Evolutionary conservation across 2,888 invertebrate genomes (phyloP).

Genomic region (Melinaea menophilus): DNA sequence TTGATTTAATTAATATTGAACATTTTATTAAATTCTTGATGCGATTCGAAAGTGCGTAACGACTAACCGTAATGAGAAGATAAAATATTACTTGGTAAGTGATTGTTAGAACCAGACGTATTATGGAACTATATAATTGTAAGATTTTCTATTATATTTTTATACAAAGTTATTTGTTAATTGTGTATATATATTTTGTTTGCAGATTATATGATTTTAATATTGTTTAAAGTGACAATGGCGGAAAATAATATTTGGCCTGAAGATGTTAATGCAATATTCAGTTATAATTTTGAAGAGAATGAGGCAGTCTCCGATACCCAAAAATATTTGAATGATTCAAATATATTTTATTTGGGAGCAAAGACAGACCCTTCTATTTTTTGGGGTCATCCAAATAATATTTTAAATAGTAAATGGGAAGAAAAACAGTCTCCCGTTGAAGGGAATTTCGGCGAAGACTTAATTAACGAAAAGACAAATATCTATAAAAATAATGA

Average conservation of each 20-base stretch:
- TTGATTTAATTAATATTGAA: too few relatives aligned
- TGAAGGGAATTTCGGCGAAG: background rate
- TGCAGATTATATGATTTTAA: slow-evolving; percentile 14
- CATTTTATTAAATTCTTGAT: too few relatives aligned
- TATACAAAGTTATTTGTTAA: background rate
- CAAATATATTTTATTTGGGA: slow-evolving; percentile 12
- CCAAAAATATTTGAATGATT: slow-evolving; percentile 3
- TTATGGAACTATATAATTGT: slow-evolving; percentile 14
- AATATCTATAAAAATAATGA: too few relatives aligned
- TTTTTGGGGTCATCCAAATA: background rate
- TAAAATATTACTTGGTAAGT: too few relatives aligned
- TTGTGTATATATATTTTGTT: slow-evolving; percentile 3
- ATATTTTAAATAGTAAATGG: background rate
- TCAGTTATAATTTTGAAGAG: slow-evolving; percentile 10
- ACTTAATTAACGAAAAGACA: too few relatives aligned
- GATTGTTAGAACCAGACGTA: background rate
- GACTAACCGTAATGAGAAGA: too few relatives aligned
- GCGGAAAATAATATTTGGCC: background rate
- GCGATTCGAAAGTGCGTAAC: too few relatives aligned
- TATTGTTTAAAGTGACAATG: slow-evolving; percentile 1
- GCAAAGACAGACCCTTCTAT: background rate
- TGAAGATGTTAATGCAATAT: slow-evolving; percentile 11
- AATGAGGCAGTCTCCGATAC: background rate
- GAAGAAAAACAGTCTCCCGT: background rate
- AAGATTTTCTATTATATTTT: slow-evolving; percentile 2